Evolutionary conservation across 2,113 vertebrate genomes (phyloP), one percentile per base, ranked within the genome.

Genomic region (Amblyornis subalaris): DNA sequence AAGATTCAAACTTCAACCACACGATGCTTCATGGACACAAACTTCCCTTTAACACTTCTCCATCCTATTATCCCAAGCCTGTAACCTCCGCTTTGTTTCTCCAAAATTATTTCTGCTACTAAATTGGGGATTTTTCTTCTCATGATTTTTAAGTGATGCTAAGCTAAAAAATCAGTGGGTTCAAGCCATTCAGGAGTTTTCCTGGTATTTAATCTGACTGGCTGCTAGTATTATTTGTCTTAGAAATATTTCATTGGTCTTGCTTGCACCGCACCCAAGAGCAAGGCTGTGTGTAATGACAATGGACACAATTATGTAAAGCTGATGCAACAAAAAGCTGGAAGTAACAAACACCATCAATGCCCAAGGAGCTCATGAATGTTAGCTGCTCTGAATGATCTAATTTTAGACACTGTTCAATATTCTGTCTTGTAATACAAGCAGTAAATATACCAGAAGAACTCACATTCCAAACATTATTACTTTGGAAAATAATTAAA

Each of bases 11-110:
- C 15, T 70, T 44, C 50, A 89, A 50, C 12, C 20, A 14, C 29
- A 8, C 6, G 15, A 33, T 10, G 40, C 33, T 74, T 40, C 66
- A 50, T 0, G 0, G 40, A 53, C 21, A 13, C 38, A 70, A 70
- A 70, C 28, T 35, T 51, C 36, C 36, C 12, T 42, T 33, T 25
- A 53, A 35, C n/a, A 7, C 17, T 62, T 51, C 42, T 50, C 62
- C 24, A 42, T 17, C 3, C 0, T 13, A 11, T 10, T 14, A 42
- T 17, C 44, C 44, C 1, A 0, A 74, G 26, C 17, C 19, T 12
- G 22, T 10, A 57, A 66, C 29, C 53, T 57, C 58, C 42, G 19
- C 42, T 36, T 51, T 6, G 15, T 31, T 35, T 14, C 47, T 51
- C 44, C 58, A 84, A 76, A 71, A 51, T n/a, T 10, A 38, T n/a